Conservation (phyloP, 1,140 invertebrate species). For the Papilio polyxenes region DNA sequence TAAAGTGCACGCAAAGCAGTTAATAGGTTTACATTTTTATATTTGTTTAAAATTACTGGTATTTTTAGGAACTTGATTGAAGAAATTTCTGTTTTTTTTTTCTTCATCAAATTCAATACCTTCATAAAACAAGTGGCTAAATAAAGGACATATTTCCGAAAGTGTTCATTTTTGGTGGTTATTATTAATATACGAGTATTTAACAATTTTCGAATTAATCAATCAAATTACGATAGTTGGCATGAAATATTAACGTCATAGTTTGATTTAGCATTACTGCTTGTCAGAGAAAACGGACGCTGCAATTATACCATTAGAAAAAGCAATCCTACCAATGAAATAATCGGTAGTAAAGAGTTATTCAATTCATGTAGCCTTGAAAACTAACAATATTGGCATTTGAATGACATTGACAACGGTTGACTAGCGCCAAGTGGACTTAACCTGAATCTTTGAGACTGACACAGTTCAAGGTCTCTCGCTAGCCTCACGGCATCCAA, state of each 20-base stretch:
- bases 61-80: not conserved
- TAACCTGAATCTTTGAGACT: constrained; percentile 3
- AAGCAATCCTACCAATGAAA: not conserved
- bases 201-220: too few species aligned
- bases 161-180: too few species aligned
- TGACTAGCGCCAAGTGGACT: not conserved
- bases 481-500: not conserved
- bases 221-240: too few species aligned
- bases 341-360: not conserved
- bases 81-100: constrained; percentile 10
- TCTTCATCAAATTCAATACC: not conserved
- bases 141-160: too few species aligned
- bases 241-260: too few species aligned
- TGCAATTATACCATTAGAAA: too few species aligned
- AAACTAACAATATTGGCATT: not conserved
- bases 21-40: constrained; percentile 30
- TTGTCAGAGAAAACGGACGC: not conserved
- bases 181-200: too few species aligned
- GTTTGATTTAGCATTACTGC: not conserved
- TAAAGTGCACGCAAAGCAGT: constrained; percentile 20
- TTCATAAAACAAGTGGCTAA: not conserved
- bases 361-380: not conserved
- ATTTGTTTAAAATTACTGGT: constrained; percentile 3
- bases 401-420: not conserved
- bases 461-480: not conserved